A percentile compares a stretch with the other conserved stretches of the same genome.
Conservation (phyloP, 2,797 vertebrate species). For the Acipenser transmontanus region DNA sequence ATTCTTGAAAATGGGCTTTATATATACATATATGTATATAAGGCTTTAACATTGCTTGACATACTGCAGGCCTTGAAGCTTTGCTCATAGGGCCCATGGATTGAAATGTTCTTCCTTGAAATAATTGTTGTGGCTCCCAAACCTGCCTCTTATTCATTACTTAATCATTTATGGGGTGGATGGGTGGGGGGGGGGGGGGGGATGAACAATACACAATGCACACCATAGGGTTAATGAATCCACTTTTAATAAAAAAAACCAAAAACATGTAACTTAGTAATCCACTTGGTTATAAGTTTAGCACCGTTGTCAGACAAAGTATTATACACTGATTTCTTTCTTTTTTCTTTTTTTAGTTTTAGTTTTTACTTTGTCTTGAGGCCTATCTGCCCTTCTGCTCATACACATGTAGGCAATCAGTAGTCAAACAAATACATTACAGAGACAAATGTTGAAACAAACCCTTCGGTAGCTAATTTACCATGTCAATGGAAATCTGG, state of each 20-base stretch:
- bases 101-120: too few relatives aligned
- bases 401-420: conserved; percentile 57
- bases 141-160: too few relatives aligned
- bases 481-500: neutral
- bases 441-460: conserved; percentile 40
- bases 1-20: too few relatives aligned
- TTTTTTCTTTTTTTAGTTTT: conserved; percentile 20
- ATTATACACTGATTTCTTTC: conserved; percentile 26
- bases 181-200: too few relatives aligned
- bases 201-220: too few relatives aligned
- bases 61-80: too few relatives aligned
- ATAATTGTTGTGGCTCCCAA: too few relatives aligned
- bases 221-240: conserved; percentile 24
- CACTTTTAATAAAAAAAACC: conserved; percentile 39
- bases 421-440: conserved; percentile 75
- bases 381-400: conserved; percentile 39
- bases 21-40: too few relatives aligned
- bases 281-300: conserved; percentile 46
- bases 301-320: conserved; percentile 57
- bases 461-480: conserved; percentile 22
- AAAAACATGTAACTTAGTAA: conserved; percentile 25
- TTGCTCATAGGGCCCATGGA: too few relatives aligned
- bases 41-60: too few relatives aligned
- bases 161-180: too few relatives aligned
- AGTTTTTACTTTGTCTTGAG: conserved; percentile 31